Base-by-base conservation (phyloP, 2,797 vertebrate species). In the Apodemus agrarius region DNA sequence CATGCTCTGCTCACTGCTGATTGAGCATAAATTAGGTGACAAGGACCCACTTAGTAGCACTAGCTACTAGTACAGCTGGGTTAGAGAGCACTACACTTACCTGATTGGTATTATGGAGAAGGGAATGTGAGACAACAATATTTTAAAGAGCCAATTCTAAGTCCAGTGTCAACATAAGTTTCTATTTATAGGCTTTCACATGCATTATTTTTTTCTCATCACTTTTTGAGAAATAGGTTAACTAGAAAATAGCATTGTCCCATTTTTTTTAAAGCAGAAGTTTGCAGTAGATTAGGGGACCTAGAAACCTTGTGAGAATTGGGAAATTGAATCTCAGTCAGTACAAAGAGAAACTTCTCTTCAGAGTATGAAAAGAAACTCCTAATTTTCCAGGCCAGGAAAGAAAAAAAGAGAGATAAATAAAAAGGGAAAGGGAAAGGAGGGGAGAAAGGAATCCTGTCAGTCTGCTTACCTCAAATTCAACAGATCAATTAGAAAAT, bases 221-320 rank as follows among this genome's bases (percentile, higher is more conserved):
- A 87, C 65, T 95, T 94, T 87, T 96, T 96, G 40, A 90, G 89
- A 97, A 98, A 93, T 97, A 98, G 96, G 96, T 97, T 97, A 98
- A 78, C 94, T 95, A 89, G 76, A 97, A 98, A 97, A 97, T 86
- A 89, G 49, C 43, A 65, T 91, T 90, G 95, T 88, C 92, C 97
- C 90, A 97, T 92, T 98, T 97, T 92, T 95, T 91, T 90, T 31
- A 67, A 96, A 92, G 31, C 92, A 54, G 72, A 72, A 14, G 40
- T 90, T 97, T 96, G 52, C 31, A 96, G 96, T 87, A 89, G 69
- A 96, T 87, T 81, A 94, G 86, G 76, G 95, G 91, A 95, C 96
- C 96, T 97, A 94, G 96, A 96, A 97, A 94, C 76, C 86, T 75
- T 96, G 40, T 87, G 96, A 94, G 92, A 96, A 95, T 22, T 91